These are phyloP conservation scores for Ptychochromis oligacanthus DNA, from an alignment of 2,113 vertebrate genomes.

Conservation along the genomic window DNA sequence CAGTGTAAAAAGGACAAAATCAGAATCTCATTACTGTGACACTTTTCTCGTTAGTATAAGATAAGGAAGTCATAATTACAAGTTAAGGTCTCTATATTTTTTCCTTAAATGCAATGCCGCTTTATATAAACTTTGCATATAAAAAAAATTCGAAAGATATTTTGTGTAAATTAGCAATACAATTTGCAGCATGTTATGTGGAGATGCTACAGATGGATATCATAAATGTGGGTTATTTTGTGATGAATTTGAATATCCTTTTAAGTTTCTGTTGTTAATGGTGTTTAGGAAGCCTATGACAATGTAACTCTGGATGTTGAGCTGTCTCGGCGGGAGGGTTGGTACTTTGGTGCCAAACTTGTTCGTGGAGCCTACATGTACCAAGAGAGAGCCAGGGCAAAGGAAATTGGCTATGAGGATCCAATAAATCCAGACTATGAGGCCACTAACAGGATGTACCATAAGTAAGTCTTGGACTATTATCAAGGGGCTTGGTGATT, in stretches of 20 bases:
- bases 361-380: conserved; percentile 96
- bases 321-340: conserved; percentile 87
- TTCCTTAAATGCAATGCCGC: background rate
- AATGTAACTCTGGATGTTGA: conserved; percentile 88
- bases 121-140: background rate
- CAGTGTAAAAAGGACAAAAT: background rate
- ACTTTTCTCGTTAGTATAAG: background rate
- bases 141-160: background rate
- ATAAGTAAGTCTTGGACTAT: conserved; percentile 59
- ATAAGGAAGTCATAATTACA: background rate
- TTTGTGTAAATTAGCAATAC: background rate
- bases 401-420: conserved; percentile 88
- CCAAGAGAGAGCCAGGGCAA: conserved; percentile 87
- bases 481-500: background rate
- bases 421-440: conserved; percentile 91
- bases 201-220: background rate
- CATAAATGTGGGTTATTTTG: background rate
- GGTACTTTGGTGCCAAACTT: conserved; percentile 93
- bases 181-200: background rate
- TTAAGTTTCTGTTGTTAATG: background rate
- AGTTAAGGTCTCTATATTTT: background rate
- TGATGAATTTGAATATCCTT: background rate
- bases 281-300: conserved; percentile 87
- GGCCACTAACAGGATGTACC: conserved; percentile 91
- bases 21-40: background rate